A percentile compares a stretch with the other conserved stretches of the same genome.
Conservation (phyloP, 2,797 vertebrate genomes). For the Periophthalmus magnuspinnatus region DNA sequence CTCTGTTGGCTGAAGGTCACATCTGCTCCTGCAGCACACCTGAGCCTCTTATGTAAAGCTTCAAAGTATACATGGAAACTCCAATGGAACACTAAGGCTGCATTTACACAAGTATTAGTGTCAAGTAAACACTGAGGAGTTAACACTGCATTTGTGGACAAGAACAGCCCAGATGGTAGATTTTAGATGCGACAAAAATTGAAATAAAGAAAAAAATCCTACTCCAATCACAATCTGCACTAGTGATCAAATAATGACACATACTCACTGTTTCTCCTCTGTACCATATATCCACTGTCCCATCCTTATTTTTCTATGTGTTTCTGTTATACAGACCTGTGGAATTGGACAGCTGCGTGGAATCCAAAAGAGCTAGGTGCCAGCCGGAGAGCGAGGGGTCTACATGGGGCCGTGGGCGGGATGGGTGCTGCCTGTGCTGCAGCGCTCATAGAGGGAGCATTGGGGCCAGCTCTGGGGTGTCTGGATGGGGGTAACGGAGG, state of each 20-base stretch:
- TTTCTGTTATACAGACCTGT: conserved; percentile 65
- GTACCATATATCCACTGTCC: not conserved
- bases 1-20: not conserved
- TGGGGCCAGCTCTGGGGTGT: conserved; percentile 27
- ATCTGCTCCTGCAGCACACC: no score
- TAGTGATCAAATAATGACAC: not conserved
- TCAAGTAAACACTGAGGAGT: not conserved
- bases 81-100: not conserved
- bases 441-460: conserved; percentile 38
- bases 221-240: not conserved
- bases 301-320: not conserved
- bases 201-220: not conserved
- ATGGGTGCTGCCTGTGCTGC: conserved; percentile 41
- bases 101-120: not conserved
- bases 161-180: not conserved
- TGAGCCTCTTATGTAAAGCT: not conserved
- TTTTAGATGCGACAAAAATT: not conserved
- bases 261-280: not conserved
- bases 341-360: conserved; percentile 67
- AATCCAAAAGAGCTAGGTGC: conserved; percentile 66
- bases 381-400: conserved; percentile 42
- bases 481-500: conserved; percentile 23
- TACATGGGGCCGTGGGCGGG: conserved; percentile 44
- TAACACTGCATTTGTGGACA: not conserved
- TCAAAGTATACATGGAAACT: not conserved